Base-by-base conservation (phyloP, 1,140 invertebrate species). In the Cydia pomonella region DNA sequence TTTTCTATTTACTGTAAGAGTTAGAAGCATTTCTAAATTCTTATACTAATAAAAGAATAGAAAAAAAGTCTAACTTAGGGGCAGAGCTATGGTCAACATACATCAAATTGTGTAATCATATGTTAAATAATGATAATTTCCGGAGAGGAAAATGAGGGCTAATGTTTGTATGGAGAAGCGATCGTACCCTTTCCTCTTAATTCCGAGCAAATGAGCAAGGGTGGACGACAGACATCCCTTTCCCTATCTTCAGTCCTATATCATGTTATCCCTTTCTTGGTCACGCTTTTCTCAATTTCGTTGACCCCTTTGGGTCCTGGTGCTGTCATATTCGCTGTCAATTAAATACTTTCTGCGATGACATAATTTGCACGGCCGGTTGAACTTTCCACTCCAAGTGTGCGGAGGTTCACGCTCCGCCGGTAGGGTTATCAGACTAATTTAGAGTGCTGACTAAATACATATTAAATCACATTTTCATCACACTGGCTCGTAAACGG, bases 231-330 rank as follows among this genome's bases (percentile, higher is more conserved):
- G 4, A 4, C 18, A 4, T 33, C 64, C 64, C 16, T 69, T 33
- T 21, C n/a, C 16, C 16, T 69, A 29, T 13, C 1, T 6, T 13
- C 23, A 29, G 10, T 7, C 27, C 5, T 27, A 16, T 29, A 33
- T 29, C 13, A 27, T 18, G 29, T 6, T 23, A 16, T 41, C 64
- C 64, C 18, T 69, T 6, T 69, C 63, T 16, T 23, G 23, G 12
- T 86, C 86, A 89, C 12, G 41, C 86, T 91, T 89, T 89, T 91
- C 87, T 88, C 89, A 90, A 89, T 91, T 90, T 86, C 87, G 86
- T 83, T 87, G 84, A 88, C 87, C 84, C 84, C 84, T 87, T 89
- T 85, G n/a, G n/a, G 81, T 76, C 84, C 74, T 81, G 23, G 83
- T 76, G 78, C 80, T 86, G 84, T 85, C 84, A 83, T 84, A 88